Conservation (phyloP, 2,888 invertebrate species). For the Cyclophora punctaria region DNA sequence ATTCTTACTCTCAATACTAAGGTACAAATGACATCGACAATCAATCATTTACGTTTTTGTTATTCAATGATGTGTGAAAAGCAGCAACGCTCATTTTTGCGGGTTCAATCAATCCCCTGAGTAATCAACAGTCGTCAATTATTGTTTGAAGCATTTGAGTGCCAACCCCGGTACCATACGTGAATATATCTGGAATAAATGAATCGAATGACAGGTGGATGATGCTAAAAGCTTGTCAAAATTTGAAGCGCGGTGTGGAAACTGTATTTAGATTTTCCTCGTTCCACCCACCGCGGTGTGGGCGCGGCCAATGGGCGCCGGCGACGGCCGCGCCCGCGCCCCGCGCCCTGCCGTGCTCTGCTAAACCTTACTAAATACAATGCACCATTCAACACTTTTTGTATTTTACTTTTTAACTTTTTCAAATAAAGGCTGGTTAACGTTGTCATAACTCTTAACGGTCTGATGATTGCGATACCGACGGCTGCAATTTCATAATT, state of each 20-base stretch:
- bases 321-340: conserved; percentile 29
- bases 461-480: conserved; percentile 10
- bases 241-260: conserved; percentile 41
- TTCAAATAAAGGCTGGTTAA: conserved; percentile 19
- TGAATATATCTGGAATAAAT: conserved; percentile 37
- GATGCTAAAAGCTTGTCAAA: conserved; percentile 70
- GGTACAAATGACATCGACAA: neutral
- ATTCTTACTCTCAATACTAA: neutral
- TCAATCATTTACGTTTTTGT: conserved; percentile 7
- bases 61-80: conserved; percentile 8
- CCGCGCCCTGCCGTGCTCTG: conserved; percentile 31
- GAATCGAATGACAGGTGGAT: conserved; percentile 49
- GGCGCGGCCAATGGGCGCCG: conserved; percentile 68
- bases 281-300: conserved; percentile 53
- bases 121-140: conserved; percentile 45
- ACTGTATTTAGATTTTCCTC: conserved; percentile 53
- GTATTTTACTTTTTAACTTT: conserved; percentile 19
- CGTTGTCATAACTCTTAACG: conserved; percentile 20
- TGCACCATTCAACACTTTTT: conserved; percentile 23
- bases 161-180: conserved; percentile 26
- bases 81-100: conserved; percentile 3
- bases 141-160: conserved; percentile 34
- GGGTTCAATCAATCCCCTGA: conserved; percentile 34
- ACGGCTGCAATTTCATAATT: conserved; percentile 13
- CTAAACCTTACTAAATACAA: conserved; percentile 37